Conservation (phyloP, 2,113 vertebrate species). For the Cyprinodon variegatus region DNA sequence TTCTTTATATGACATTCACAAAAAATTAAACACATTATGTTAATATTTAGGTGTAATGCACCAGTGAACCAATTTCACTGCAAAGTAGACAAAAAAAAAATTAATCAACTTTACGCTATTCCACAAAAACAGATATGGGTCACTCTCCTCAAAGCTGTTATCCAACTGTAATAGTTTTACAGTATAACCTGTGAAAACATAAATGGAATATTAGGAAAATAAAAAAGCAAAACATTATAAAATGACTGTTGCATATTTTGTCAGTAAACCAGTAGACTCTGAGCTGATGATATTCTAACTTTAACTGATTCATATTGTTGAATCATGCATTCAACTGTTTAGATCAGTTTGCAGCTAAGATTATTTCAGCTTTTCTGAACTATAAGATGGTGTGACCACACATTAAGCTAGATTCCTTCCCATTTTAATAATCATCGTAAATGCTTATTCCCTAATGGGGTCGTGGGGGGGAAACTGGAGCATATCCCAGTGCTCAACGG, state of each 20-base stretch:
- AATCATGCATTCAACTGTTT: neutral
- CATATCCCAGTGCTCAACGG: neutral
- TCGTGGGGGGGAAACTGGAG: neutral
- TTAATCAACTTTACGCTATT: conserved; percentile 17
- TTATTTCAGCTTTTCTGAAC: neutral
- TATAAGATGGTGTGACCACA: neutral
- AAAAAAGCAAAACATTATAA: neutral
- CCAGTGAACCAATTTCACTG: conserved; percentile 26
- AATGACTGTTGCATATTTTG: neutral
- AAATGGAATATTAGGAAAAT: neutral
- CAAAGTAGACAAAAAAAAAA: neutral
- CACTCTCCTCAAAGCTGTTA: neutral
- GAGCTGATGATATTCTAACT: neutral
- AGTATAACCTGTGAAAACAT: neutral
- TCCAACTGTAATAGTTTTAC: conserved; percentile 1
- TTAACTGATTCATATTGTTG: neutral
- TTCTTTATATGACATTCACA: conserved; percentile 15
- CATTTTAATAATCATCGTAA: neutral
- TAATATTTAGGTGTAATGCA: conserved; percentile 32
- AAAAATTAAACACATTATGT: conserved; percentile 21
- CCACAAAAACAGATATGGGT: conserved; percentile 10
- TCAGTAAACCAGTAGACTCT: neutral
- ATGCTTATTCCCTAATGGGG: neutral
- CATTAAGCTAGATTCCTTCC: neutral
- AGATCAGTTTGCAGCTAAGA: neutral